These are phyloP conservation scores for Argyresthia goedartella DNA, from an alignment of 2,888 invertebrate genomes.

Conservation along the genomic window DNA sequence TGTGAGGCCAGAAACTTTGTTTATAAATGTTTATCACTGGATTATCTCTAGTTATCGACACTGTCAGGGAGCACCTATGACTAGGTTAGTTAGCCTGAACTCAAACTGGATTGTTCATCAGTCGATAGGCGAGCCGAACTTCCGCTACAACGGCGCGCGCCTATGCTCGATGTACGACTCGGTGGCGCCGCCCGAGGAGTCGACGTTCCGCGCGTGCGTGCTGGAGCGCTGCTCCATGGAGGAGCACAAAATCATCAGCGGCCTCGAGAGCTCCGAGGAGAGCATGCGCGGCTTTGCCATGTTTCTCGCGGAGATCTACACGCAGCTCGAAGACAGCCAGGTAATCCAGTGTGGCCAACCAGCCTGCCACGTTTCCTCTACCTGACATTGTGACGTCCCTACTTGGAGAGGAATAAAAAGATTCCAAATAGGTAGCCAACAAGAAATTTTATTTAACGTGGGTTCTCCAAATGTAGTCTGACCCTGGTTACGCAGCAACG, in stretches of 20 bases:
- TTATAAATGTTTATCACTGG: no score
- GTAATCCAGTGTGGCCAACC: slow-evolving; percentile 30
- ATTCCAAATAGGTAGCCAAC: no score
- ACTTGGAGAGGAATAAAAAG: no score
- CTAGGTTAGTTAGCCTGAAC: no score
- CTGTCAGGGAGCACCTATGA: no score
- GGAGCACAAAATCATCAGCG: slow-evolving; percentile 60
- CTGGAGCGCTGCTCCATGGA: slow-evolving; percentile 60
- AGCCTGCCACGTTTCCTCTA: no score
- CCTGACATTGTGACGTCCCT: no score
- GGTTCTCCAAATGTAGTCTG: no score
- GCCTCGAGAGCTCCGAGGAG: slow-evolving; percentile 56
- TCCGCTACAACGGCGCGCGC: slow-evolving; percentile 89
- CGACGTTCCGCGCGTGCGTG: slow-evolving; percentile 70
- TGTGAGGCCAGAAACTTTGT: no score
- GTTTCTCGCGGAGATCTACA: slow-evolving; percentile 88
- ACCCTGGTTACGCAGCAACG: no score
- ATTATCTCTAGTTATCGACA: no score
- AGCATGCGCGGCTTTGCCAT: slow-evolving; percentile 81
- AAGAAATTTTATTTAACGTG: no score
- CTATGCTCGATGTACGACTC: slow-evolving; percentile 84
- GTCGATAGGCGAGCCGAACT: slow-evolving; percentile 86
- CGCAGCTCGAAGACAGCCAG: slow-evolving; percentile 77
- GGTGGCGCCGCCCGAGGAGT: slow-evolving; percentile 68
- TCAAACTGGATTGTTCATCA: slow-evolving; percentile 31